These are phyloP conservation scores for Eueides isabella DNA, from an alignment of 1,140 invertebrate genomes.

Conservation along the genomic window DNA sequence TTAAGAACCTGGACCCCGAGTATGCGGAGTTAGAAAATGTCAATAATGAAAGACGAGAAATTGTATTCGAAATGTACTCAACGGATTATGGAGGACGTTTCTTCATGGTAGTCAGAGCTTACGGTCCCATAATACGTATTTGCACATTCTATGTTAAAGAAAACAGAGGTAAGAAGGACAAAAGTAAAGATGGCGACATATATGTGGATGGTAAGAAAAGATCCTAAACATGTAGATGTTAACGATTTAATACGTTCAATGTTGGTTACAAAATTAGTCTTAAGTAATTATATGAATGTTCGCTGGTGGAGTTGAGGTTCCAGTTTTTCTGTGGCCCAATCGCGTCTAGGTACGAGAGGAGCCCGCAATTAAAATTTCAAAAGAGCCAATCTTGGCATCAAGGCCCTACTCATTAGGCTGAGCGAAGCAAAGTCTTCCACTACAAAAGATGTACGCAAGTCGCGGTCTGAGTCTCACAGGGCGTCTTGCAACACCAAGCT, in stretches of 20 bases:
- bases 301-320: too few species aligned
- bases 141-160: neutral
- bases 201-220: constrained; percentile 11
- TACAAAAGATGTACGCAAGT: too few species aligned
- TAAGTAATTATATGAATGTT: too few species aligned
- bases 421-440: too few species aligned
- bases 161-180: neutral
- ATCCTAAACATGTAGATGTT: neutral
- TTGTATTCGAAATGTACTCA: neutral
- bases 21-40: neutral
- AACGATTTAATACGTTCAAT: neutral
- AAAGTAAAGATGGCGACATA: neutral
- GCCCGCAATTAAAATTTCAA: too few species aligned
- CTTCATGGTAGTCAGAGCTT: neutral
- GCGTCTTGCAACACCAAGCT: too few species aligned
- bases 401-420: too few species aligned
- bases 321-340: too few species aligned
- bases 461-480: too few species aligned
- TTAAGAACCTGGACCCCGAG: neutral
- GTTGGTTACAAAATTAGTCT: too few species aligned
- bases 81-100: neutral
- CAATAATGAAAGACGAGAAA: neutral
- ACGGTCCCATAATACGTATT: neutral
- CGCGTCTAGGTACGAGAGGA: too few species aligned
- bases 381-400: too few species aligned